Percentiles rank a stretch among this genome's conserved stretches.
Conservation (phyloP, 2,888 invertebrate genomes). For the Octodonta nipae region DNA sequence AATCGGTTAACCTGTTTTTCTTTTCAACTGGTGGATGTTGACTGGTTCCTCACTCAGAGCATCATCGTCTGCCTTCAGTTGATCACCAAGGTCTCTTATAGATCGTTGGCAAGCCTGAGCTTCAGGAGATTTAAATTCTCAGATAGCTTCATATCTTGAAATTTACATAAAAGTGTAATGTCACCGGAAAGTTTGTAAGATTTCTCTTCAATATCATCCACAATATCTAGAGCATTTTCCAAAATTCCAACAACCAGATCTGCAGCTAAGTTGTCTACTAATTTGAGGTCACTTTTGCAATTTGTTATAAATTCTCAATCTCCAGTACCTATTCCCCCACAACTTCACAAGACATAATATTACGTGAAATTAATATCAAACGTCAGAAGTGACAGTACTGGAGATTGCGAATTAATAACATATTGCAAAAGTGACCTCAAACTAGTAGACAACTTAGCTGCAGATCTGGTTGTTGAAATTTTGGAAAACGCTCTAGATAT, state of each 20-base stretch:
- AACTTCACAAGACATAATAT: conserved; percentile 15
- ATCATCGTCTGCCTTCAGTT: conserved; percentile 15
- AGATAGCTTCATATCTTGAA: too few species aligned
- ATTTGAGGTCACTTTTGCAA: conserved; percentile 11
- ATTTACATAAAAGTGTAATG: not conserved
- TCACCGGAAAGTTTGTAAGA: too few species aligned
- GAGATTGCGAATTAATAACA: conserved; percentile 17
- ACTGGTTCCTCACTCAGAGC: conserved; percentile 11
- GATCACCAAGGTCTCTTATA: conserved; percentile 21
- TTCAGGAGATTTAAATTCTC: too few species aligned
- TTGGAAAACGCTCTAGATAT: too few species aligned
- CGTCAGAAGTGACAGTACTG: too few species aligned
- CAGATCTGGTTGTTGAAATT: too few species aligned
- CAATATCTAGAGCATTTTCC: conserved; percentile 30
- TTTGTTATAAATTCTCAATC: conserved; percentile 16
- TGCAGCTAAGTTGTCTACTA: conserved; percentile 25
- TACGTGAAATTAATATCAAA: too few species aligned
- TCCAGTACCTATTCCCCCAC: conserved; percentile 17
- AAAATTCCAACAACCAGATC: too few species aligned
- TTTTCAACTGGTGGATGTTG: conserved; percentile 32
- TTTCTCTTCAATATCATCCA: too few species aligned
- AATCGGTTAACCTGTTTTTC: conserved; percentile 33
- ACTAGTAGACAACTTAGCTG: conserved; percentile 23
- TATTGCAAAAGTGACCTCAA: conserved; percentile 11
- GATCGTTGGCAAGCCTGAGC: conserved; percentile 5